Evolutionary conservation across 2,888 invertebrate species (phyloP).

Genomic region (Polyommatus icarus): DNA sequence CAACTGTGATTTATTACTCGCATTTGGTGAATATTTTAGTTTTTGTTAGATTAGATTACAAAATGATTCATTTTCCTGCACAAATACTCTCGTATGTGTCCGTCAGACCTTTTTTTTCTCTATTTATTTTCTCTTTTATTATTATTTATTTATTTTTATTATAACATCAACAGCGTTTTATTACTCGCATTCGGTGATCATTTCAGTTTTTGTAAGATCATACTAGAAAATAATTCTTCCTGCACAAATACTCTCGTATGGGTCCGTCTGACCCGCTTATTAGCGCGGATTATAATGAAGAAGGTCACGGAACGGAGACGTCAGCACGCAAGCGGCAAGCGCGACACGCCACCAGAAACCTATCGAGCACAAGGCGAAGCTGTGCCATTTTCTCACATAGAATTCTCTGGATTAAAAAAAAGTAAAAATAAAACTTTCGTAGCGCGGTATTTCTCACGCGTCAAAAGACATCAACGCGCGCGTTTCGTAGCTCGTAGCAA

Average conservation of each 20-base stretch:
- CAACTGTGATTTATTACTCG: neutral
- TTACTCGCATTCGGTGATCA: neutral
- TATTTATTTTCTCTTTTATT: neutral
- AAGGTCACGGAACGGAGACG: constrained; percentile 63
- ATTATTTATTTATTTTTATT: neutral
- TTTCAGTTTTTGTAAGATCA: neutral
- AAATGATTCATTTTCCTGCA: neutral
- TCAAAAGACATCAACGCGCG: neutral
- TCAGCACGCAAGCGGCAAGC: constrained; percentile 57
- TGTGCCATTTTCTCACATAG: constrained; percentile 55
- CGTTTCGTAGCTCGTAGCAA: neutral
- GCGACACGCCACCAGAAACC: constrained; percentile 67
- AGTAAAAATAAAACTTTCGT: neutral
- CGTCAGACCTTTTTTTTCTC: constrained; percentile 51
- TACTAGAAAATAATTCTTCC: neutral
- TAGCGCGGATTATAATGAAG: constrained; percentile 65
- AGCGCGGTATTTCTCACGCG: neutral
- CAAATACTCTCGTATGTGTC: constrained; percentile 41
- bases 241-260: constrained; percentile 38
- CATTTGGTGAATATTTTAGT: neutral
- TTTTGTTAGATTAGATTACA: neutral
- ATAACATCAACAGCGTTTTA: neutral
- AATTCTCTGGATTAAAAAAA: neutral
- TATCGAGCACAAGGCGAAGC: constrained; percentile 69
- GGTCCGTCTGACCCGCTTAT: constrained; percentile 55